Conservation (phyloP, 2,888 invertebrate genomes). For the Tetrapedia diversipes region DNA sequence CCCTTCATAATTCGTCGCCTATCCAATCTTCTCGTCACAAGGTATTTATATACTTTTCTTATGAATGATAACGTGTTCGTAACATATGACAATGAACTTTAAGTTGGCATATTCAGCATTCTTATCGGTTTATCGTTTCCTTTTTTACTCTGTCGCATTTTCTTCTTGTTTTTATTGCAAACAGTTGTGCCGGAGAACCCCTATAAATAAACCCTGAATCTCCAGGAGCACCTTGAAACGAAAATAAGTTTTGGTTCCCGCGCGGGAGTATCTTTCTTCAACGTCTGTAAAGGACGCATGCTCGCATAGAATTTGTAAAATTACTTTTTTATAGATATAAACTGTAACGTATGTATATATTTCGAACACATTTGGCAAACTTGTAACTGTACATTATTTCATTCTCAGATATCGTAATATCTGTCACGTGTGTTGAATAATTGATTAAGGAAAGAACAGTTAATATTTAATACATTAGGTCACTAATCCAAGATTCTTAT, state of each 20-base stretch:
- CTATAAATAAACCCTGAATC: conserved; percentile 76
- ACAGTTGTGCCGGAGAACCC: conserved; percentile 60
- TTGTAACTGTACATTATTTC: background rate
- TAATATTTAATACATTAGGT: background rate
- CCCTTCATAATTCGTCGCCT: conserved; percentile 75
- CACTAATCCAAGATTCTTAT: background rate
- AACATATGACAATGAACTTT: conserved; percentile 11
- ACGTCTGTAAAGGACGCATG: conserved; percentile 19
- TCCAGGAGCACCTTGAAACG: conserved; percentile 71
- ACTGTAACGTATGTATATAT: background rate
- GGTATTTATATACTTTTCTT: conserved; percentile 61
- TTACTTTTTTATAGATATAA: background rate
- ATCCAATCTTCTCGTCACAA: conserved; percentile 65
- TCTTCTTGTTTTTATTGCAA: conserved; percentile 48
- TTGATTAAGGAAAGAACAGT: conserved; percentile 21
- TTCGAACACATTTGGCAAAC: background rate
- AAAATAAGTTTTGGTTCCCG: conserved; percentile 69
- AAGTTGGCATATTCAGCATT: conserved; percentile 12
- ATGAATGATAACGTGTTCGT: background rate
- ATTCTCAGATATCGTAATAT: conserved; percentile 19
- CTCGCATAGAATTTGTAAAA: background rate
- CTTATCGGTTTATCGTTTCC: conserved; percentile 28
- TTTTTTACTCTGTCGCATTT: conserved; percentile 31
- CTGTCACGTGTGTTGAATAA: background rate
- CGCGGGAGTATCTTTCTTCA: conserved; percentile 47